phyloP scores from a whole-genome alignment of 2,888 invertebrate genomes.

The Drosophila lutescens region DNA sequence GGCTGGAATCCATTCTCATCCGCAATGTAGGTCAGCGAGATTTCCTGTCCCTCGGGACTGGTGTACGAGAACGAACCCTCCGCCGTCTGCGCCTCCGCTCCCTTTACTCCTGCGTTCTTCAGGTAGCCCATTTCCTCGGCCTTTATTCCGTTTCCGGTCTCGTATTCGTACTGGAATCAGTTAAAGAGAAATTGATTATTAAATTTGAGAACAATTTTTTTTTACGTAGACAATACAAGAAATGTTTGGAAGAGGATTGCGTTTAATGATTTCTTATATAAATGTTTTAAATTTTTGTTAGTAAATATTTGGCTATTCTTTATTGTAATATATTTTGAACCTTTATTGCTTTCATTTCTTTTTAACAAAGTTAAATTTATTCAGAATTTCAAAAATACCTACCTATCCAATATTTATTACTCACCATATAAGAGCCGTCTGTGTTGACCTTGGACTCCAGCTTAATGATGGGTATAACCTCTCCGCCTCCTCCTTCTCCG shows the following conservation, averaged over 20 bases:
- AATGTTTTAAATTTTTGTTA: too few relatives aligned
- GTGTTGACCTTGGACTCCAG: slow-evolving; percentile 80
- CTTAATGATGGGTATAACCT: slow-evolving; percentile 81
- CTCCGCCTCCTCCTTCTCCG: slow-evolving; percentile 58
- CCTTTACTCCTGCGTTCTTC: slow-evolving; percentile 88
- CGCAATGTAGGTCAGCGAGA: slow-evolving; percentile 88
- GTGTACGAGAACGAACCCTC: slow-evolving; percentile 90
- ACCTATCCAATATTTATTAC: background rate
- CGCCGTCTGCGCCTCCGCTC: slow-evolving; percentile 88
- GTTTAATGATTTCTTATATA: too few relatives aligned
- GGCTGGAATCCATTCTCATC: slow-evolving; percentile 89
- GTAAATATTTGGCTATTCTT: too few relatives aligned
- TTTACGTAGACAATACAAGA: too few relatives aligned
- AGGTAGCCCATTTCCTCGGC: slow-evolving; percentile 89
- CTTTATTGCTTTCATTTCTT: too few relatives aligned
- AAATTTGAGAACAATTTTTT: too few relatives aligned
- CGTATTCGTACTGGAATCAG: slow-evolving; percentile 85
- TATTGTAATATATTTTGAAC: too few relatives aligned
- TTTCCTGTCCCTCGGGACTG: slow-evolving; percentile 89
- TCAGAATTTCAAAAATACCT: too few relatives aligned
- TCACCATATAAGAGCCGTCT: slow-evolving; percentile 83
- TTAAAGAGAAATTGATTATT: too few relatives aligned
- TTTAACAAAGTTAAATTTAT: background rate
- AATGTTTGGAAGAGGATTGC: too few relatives aligned
- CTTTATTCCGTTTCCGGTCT: slow-evolving; percentile 90